Percentiles rank a stretch among this genome's conserved stretches.
Conservation (phyloP, 2,797 vertebrate species). For the Argentina silus region DNA sequence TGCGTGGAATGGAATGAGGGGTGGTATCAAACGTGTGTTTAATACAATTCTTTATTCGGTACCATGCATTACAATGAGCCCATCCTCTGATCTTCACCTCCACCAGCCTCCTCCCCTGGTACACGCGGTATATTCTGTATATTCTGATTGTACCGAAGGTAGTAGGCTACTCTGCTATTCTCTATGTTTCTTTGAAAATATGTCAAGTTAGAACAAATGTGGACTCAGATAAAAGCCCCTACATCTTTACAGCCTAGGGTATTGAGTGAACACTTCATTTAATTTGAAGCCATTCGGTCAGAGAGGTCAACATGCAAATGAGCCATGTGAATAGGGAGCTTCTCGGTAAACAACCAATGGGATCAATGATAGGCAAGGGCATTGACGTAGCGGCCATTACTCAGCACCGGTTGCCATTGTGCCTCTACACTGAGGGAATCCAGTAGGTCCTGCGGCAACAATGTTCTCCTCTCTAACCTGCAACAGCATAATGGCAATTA, state of each 20-base stretch:
- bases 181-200: too few relatives aligned
- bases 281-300: conserved; percentile 12
- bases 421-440: not conserved
- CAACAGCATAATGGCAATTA: not conserved
- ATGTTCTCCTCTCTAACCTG: not conserved
- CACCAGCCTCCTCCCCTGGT: too few relatives aligned
- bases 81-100: too few relatives aligned
- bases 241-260: not conserved
- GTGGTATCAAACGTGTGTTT: too few relatives aligned
- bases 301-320: conserved; percentile 18
- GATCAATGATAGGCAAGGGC: conserved; percentile 12
- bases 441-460: too few relatives aligned
- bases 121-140: too few relatives aligned
- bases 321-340: conserved; percentile 6
- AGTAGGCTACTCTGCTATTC: too few relatives aligned
- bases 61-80: too few relatives aligned
- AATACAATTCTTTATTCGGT: too few relatives aligned
- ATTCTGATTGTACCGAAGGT: too few relatives aligned
- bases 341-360: conserved; percentile 23
- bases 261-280: conserved; percentile 1
- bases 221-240: not conserved
- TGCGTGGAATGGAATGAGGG: too few relatives aligned
- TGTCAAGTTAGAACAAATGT: conserved; percentile 9
- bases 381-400: not conserved
- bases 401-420: conserved; percentile 13